Base-by-base conservation (phyloP, 2,888 invertebrate species). In the Polymixis flavicincta region DNA sequence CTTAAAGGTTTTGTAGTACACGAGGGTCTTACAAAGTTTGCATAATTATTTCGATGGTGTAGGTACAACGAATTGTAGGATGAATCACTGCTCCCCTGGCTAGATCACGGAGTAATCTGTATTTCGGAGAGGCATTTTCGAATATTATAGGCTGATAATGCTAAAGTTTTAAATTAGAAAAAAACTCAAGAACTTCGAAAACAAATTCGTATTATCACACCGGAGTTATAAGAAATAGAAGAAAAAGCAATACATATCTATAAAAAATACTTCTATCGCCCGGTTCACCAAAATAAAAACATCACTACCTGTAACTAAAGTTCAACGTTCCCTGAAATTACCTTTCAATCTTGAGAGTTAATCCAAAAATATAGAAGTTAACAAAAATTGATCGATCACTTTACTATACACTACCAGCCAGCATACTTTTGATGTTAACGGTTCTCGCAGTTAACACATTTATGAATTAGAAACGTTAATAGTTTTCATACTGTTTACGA, bases 341-440 rank as follows among this genome's bases (percentile, higher is more conserved):
- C 45, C 13, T 37, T 28, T 64, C 22, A 80, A 66, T 80, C 64
- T 70, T 55, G 59, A 71, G 57, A 74, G 48, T 68, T 68, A n/a
- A 13, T 22, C 60, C 42, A 73, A 42, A 73, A 75, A 78, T 74
- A 76, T 78, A 77, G 54, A 50, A 57, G 67, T 63, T 25, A 66
- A 76, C 67, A 68, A 76, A 79, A 63, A 80, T 76, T 61, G 77
- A 76, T 80, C 65, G 61, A 82, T 82, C 48, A 60, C 57, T 82
- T 74, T 82, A 86, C 74, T 73, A 80, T 85, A 80, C 75, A 84
- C 84, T 78, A 13, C 54, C 42, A 37, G 74, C 65, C 67, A 68
- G 71, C 55, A 37, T 54, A 82, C 82, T 83, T 86, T 88, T 87
- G 82, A 86, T 84, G 80, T 85, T 86, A 78, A 74, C 61, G 67